Conservation (phyloP, 1,140 invertebrate genomes). For the Drosophila burlai region DNA sequence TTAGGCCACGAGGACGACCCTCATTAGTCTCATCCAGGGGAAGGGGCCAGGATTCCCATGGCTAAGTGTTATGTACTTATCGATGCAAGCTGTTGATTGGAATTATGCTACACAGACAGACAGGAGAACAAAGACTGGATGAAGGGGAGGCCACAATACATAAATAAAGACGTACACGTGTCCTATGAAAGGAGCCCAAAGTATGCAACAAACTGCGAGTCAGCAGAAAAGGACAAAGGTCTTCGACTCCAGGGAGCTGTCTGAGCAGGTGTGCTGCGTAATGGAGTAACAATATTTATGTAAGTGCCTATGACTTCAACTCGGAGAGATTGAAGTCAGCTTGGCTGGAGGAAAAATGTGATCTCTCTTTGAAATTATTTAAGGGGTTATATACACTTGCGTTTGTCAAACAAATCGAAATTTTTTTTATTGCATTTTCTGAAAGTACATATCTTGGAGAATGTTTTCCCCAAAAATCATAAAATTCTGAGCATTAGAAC, state of each 20-base stretch:
- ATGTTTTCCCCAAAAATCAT: too few species aligned
- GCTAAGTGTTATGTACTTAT: conserved; percentile 62
- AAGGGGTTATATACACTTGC: too few species aligned
- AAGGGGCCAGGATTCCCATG: not conserved
- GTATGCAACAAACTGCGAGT: conserved; percentile 36
- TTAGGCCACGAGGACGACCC: conserved; percentile 14
- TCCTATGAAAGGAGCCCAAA: conserved; percentile 31
- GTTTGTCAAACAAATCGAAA: too few species aligned
- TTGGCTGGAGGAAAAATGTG: not conserved
- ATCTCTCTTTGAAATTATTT: too few species aligned
- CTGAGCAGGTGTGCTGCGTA: conserved; percentile 13
- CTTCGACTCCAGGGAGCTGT: not conserved
- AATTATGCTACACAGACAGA: conserved; percentile 35
- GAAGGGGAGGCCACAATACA: conserved; percentile 27
- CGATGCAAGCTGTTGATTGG: conserved; percentile 75
- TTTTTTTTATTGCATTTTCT: too few species aligned
- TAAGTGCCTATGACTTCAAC: conserved; percentile 1
- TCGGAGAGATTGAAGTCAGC: not conserved
- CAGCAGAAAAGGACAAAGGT: conserved; percentile 35
- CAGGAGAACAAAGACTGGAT: conserved; percentile 21
- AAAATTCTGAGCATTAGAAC: too few species aligned
- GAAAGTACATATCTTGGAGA: too few species aligned
- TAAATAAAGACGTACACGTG: conserved; percentile 45
- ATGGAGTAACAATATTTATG: conserved; percentile 6
- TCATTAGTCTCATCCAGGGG: conserved; percentile 48